Evolutionary conservation across 2,888 invertebrate species (phyloP).

Genomic region (Nephrotoma appendiculata): DNA sequence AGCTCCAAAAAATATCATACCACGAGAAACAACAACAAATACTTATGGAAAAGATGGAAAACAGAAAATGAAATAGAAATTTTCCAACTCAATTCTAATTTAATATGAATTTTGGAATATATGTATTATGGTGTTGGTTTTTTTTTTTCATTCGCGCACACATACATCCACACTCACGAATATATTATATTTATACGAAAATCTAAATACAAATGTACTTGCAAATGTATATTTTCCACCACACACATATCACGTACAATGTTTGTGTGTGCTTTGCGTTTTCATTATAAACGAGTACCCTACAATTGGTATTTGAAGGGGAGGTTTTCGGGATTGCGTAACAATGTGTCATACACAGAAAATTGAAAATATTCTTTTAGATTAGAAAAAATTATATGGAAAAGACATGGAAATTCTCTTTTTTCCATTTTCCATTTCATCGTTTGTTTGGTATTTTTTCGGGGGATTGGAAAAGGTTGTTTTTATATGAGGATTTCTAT

Average conservation of each 20-base stretch:
- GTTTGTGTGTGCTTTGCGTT: background rate
- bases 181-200: background rate
- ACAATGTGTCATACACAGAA: constrained; percentile 6
- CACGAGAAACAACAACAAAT: background rate
- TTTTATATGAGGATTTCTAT: background rate
- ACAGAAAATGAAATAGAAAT: background rate
- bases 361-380: constrained; percentile 1
- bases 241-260: background rate
- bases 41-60: background rate
- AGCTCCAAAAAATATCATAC: background rate
- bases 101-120: background rate
- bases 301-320: background rate
- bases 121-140: background rate
- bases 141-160: background rate
- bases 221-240: background rate
- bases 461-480: background rate
- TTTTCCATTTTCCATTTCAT: background rate
- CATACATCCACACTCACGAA: background rate
- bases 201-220: too few species aligned
- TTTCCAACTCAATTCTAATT: background rate
- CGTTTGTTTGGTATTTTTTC: background rate
- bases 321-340: background rate
- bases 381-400: background rate
- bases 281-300: background rate
- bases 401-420: background rate